phyloP scores from a whole-genome alignment of 2,113 vertebrate species.

The Ornithorhynchus anatinus region DNA sequence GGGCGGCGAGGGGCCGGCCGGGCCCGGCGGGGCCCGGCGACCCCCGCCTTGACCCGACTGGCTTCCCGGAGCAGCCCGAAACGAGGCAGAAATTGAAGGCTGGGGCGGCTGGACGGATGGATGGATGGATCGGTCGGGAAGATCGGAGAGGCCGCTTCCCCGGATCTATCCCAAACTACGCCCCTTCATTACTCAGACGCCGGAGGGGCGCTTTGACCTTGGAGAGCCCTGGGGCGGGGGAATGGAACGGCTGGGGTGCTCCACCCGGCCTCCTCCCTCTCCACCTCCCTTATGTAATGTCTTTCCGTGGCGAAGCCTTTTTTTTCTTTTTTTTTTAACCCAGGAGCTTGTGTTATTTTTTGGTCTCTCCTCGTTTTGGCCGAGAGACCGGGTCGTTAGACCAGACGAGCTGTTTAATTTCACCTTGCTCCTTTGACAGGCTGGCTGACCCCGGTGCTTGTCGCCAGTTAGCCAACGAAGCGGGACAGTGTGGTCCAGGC shows the following conservation, averaged over 20 bases:
- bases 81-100: no score
- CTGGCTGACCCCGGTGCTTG: constrained; percentile 20
- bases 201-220: neutral
- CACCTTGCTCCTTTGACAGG: constrained; percentile 19
- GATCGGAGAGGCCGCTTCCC: neutral
- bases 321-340: no score
- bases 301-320: neutral
- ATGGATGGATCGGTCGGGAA: constrained; percentile 2
- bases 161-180: neutral
- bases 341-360: no score
- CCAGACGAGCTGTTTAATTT: constrained; percentile 50
- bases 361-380: constrained; percentile 31
- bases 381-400: constrained; percentile 28
- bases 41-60: constrained; percentile 18
- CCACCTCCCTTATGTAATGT: constrained; percentile 3
- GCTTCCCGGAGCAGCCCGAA: constrained; percentile 29
- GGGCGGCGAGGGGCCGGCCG: constrained; percentile 37
- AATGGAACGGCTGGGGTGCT: neutral
- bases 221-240: neutral
- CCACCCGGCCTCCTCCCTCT: neutral
- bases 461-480: constrained; percentile 45
- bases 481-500: no score
- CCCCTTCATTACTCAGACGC: constrained; percentile 10
- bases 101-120: no score
- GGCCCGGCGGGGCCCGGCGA: constrained; percentile 56